Percentiles rank a stretch among this genome's conserved stretches.
Evolutionary conservation across 2,113 vertebrate species (phyloP).

Genomic region (Periophthalmodon schlosseri): DNA sequence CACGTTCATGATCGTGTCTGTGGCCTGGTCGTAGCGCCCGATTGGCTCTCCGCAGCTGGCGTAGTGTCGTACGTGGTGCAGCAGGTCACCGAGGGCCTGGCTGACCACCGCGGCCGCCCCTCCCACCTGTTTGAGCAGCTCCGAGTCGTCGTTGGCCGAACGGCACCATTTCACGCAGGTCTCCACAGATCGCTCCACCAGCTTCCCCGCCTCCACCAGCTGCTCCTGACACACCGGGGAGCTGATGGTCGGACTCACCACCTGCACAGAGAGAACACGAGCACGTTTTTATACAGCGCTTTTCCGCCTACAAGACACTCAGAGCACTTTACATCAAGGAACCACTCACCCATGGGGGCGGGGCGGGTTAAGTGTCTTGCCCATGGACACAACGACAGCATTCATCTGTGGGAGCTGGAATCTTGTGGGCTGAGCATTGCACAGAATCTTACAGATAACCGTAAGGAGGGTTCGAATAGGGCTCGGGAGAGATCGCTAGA

Average conservation of each 20-base stretch:
- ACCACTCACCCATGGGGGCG: no score
- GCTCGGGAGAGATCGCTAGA: no score
- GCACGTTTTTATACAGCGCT: no score
- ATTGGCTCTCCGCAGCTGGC: constrained; percentile 95
- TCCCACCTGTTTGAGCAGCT: constrained; percentile 93
- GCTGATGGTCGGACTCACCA: constrained; percentile 97
- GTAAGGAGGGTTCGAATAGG: no score
- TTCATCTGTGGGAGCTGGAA: no score
- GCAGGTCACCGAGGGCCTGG: constrained; percentile 91
- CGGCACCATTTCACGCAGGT: constrained; percentile 93
- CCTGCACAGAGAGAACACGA: constrained; percentile 75
- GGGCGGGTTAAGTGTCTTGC: no score
- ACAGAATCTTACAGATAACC: no score
- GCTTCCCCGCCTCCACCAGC: constrained; percentile 93
- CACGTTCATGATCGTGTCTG: constrained; percentile 98
- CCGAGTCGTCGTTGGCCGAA: constrained; percentile 85
- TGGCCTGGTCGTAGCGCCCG: constrained; percentile 98
- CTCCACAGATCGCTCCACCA: constrained; percentile 96
- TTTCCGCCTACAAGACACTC: no score
- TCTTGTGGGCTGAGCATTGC: no score
- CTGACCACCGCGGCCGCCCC: constrained; percentile 89
- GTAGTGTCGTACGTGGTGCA: constrained; percentile 95
- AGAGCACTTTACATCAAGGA: no score
- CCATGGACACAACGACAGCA: no score
- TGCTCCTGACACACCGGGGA: constrained; percentile 98